Base-by-base conservation (phyloP, 2,113 vertebrate species). In the Athene noctua region DNA sequence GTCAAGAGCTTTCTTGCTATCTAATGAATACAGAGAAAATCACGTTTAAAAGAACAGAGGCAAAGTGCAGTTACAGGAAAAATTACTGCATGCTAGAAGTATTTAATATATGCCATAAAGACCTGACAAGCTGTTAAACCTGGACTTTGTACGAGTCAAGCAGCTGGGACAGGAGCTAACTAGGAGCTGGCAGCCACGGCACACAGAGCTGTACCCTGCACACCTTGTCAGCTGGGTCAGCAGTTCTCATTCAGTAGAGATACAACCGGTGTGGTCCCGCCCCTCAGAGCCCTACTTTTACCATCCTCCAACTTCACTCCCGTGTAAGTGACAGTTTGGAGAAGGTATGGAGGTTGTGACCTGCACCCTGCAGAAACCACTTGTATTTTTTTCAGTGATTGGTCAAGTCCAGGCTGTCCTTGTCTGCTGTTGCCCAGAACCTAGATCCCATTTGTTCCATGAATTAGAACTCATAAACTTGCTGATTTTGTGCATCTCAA, bases 401-500 rank as follows among this genome's bases (percentile, higher is more conserved):
- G 3, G n/a, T n/a, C 16, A 38, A 46, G 62, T 22, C 68, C 72
- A n/a, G 61, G 34, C 77, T 81, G 42, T 23, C 51, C 62, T 36
- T 19, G 13, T 11, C 78, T 82, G 62, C 79, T 57, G 66, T 32
- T 80, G 68, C 80, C 92, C 83, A 86, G 51, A 86, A 46, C 62
- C 68, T 17, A 25, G 11, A 71, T 34, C 47, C 21, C 67, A 52
- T 85, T 70, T 87, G 61, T 49, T 62, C 57, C 40, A 13, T 19
- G 34, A 80, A 72, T 87, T 49, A 72, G 2, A 84, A 84, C 73
- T 59, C 46, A 62, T 58, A 75, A 95, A 95, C 57, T 75, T 51
- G 77, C 88, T 73, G 80, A 80, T 89, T 95, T 91, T 82, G 78
- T 89, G 87, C 81, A 44, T 90, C 88, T 87, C 78, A 36, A 89